Percentiles rank a stretch among this genome's conserved stretches.
Evolutionary conservation across 2,113 vertebrate genomes (phyloP).

Genomic region (Bostrychus sinensis): DNA sequence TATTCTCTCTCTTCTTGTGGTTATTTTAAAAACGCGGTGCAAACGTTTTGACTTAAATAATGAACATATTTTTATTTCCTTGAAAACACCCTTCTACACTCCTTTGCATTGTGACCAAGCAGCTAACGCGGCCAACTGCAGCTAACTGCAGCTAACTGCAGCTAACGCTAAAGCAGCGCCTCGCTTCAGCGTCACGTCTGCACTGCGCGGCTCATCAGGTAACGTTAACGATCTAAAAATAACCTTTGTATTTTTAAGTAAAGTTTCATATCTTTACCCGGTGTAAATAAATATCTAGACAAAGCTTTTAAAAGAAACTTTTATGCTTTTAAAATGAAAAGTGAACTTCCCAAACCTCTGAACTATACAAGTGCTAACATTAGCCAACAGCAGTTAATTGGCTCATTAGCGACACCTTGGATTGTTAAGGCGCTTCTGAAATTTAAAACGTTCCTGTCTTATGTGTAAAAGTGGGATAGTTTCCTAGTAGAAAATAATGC

Average conservation of each 20-base stretch:
- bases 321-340: neutral
- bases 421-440: neutral
- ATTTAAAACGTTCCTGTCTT: neutral
- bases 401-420: neutral
- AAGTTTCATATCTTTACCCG: neutral
- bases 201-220: neutral
- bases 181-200: neutral
- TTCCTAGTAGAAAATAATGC: neutral
- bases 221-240: neutral
- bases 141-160: too few species aligned
- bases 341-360: neutral
- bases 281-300: neutral
- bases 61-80: neutral
- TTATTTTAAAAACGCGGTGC: neutral
- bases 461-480: too few species aligned
- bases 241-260: neutral
- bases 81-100: neutral
- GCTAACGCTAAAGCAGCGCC: neutral
- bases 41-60: neutral
- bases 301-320: neutral
- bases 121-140: conserved; percentile 1
- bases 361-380: neutral
- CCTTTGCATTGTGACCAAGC: neutral
- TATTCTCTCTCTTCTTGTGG: neutral
- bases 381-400: neutral